These are phyloP conservation scores for Stegana nigrithorax DNA, from an alignment of 2,888 invertebrate genomes.

Conservation along the genomic window DNA sequence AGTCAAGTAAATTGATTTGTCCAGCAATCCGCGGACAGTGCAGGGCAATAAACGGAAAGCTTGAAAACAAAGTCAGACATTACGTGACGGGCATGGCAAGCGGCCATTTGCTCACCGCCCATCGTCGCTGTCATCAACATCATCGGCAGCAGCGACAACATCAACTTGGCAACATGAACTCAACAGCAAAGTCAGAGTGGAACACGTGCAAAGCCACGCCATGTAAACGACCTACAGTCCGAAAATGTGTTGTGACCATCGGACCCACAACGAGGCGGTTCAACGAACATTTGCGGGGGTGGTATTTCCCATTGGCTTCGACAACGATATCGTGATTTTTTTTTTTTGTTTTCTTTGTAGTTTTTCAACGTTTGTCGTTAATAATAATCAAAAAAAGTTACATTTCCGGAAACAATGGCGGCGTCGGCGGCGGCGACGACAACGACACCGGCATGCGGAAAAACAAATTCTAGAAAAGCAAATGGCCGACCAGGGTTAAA, in stretches of 20 bases:
- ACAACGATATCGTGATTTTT: not conserved
- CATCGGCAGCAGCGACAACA: not conserved
- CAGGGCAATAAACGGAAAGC: no score
- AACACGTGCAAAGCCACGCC: not conserved
- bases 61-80: conserved; percentile 55
- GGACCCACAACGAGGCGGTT: conserved; percentile 41
- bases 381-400: no score
- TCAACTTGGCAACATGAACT: no score
- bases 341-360: not conserved
- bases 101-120: not conserved
- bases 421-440: conserved; percentile 47
- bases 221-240: conserved; percentile 29
- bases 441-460: conserved; percentile 6
- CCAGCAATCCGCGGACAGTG: no score
- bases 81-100: conserved; percentile 51
- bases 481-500: conserved; percentile 49
- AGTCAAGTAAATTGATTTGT: no score
- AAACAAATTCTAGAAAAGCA: conserved; percentile 30
- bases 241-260: conserved; percentile 42
- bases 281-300: conserved; percentile 50
- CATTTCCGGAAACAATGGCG: conserved; percentile 46
- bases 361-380: no score
- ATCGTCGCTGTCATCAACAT: no score
- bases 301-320: no score
- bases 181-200: not conserved